Evolutionary conservation across 2,797 vertebrate species (phyloP).

Genomic region (Myotis findleyi): DNA sequence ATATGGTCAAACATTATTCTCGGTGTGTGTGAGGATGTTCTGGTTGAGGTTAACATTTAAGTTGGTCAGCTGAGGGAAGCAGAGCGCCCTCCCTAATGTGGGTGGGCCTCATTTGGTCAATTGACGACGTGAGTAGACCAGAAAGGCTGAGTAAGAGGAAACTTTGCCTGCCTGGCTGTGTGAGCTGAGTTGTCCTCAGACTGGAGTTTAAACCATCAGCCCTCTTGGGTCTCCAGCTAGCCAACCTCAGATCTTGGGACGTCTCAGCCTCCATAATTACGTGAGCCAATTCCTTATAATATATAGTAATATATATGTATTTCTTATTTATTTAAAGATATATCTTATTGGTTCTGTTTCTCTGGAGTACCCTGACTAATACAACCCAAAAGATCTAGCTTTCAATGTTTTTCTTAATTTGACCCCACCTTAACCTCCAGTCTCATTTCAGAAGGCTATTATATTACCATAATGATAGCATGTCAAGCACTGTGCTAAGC

Average conservation of each 20-base stretch:
- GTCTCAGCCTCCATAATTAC: not conserved
- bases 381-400: not conserved
- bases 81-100: accelerated
- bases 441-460: not conserved
- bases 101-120: not conserved
- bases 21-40: not conserved
- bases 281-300: not conserved
- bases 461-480: not conserved
- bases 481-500: not conserved
- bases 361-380: not conserved
- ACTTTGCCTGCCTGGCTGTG: not conserved
- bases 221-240: not conserved
- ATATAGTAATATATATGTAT: not conserved
- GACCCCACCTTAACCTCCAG: not conserved
- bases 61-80: not conserved
- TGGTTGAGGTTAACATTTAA: not conserved
- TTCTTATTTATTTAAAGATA: not conserved
- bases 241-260: too few species aligned
- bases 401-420: not conserved
- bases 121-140: not conserved
- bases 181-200: not conserved
- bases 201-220: not conserved
- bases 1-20: not conserved
- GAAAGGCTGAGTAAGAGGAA: not conserved
- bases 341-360: not conserved